phyloP scores from a whole-genome alignment of 2,888 invertebrate species.

The Tridacna crocea region DNA sequence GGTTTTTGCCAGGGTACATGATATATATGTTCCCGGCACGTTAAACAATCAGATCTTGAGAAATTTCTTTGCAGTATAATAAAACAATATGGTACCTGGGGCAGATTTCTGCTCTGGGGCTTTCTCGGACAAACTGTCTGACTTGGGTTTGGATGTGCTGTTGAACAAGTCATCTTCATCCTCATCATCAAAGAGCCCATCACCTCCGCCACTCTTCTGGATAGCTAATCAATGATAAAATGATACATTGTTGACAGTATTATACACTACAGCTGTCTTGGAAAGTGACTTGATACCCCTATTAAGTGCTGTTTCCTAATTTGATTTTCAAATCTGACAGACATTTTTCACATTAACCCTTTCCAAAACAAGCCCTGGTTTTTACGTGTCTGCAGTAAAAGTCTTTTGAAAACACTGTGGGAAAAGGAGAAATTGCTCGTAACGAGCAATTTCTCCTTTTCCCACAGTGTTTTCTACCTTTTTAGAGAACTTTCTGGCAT shows the following conservation, averaged over 20 bases:
- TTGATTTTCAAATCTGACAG: not conserved
- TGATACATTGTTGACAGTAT: not conserved
- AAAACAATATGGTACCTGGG: not conserved
- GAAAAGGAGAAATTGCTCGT: conserved; percentile 3
- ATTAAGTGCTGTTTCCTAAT: too few species aligned
- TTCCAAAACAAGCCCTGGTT: too few species aligned
- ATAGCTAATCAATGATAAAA: not conserved
- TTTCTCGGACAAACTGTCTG: conserved; percentile 4
- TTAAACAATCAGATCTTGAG: too few species aligned
- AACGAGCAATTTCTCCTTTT: not conserved
- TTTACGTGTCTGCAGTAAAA: too few species aligned
- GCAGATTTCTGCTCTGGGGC: not conserved
- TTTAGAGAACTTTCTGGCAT: too few species aligned
- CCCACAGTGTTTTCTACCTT: not conserved
- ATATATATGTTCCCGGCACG: too few species aligned
- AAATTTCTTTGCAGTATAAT: too few species aligned
- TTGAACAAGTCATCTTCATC: conserved; percentile 69
- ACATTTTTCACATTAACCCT: too few species aligned
- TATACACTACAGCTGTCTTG: too few species aligned
- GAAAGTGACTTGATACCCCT: too few species aligned
- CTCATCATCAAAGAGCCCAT: conserved; percentile 65
- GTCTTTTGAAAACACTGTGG: conserved; percentile 4
- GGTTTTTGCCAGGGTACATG: too few species aligned
- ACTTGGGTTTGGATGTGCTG: conserved; percentile 28
- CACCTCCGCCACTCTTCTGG: conserved; percentile 25